Percentiles rank a stretch among this genome's conserved stretches.
These are phyloP conservation scores for Crepidodera aurea DNA, from an alignment of 2,888 invertebrate species.

Conservation along the genomic window DNA sequence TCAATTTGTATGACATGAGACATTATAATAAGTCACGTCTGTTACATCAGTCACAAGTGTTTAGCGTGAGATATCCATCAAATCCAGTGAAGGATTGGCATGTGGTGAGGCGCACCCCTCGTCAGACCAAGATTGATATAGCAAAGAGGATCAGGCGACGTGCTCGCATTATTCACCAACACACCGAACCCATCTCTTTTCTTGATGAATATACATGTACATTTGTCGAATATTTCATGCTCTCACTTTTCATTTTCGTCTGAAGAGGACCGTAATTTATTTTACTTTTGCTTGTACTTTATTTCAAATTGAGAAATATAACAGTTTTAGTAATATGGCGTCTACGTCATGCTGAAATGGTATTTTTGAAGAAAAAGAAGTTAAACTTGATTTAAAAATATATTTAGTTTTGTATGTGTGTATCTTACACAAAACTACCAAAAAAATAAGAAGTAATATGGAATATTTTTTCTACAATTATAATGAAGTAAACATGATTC, in stretches of 20 bases:
- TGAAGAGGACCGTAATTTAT: background rate
- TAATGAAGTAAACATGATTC: no score
- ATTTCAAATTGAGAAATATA: no score
- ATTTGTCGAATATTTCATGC: constrained; percentile 11
- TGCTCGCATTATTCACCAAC: constrained; percentile 17
- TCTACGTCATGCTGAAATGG: no score
- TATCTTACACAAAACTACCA: no score
- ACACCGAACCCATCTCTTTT: constrained; percentile 7
- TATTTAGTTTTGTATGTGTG: no score
- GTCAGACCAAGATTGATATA: constrained; percentile 55
- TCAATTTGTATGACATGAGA: constrained; percentile 2
- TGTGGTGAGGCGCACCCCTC: constrained; percentile 56
- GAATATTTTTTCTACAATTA: no score
- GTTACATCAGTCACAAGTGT: constrained; percentile 27
- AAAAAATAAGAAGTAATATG: no score
- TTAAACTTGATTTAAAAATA: no score
- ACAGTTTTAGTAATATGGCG: no score
- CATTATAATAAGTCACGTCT: constrained; percentile 25
- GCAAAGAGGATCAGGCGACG: constrained; percentile 32
- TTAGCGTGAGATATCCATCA: constrained; percentile 39
- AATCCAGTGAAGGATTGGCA: constrained; percentile 59
- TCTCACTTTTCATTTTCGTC: background rate
- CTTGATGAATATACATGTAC: constrained; percentile 13
- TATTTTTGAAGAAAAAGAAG: no score
- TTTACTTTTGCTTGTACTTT: background rate